Base-by-base conservation (phyloP, 2,797 vertebrate species). In the Parotocinclus haroldoi region DNA sequence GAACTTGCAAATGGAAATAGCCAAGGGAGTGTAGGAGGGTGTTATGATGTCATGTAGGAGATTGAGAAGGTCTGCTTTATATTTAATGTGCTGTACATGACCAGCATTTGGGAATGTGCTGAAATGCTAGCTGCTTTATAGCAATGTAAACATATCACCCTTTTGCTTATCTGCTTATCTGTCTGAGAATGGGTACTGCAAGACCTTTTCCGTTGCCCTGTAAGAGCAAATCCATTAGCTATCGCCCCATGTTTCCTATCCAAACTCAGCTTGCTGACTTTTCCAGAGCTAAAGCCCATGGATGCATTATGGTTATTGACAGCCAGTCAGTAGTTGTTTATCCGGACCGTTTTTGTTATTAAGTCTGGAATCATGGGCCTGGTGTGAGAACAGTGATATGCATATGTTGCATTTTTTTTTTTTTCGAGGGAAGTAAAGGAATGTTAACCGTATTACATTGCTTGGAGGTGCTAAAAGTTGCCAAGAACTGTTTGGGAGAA, bases 371-470 rank as follows among this genome's bases (percentile, higher is more conserved):
- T 59, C 58, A 46, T 48, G 66, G 62, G 63, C 69, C 36, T 51
- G 14, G 36, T 62, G 58, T 66, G 14, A 46, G 58, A 71, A 64
- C 72, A 54, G 13, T 76, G 75, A 81, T 83, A 79, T 66, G 66
- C 79, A 72, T 79, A 80, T 82, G 86, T 86, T 85, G 77, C 69
- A 77, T 88, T 86, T 86, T 83, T 82, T 78, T 80, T 88, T 86
- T 86, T 83, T 82, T 78, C 80, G 66, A 70, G 74, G 84, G 85
- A 88, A 83, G 83, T 76, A 78, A 83, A 86, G 87, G 83, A 81
- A 83, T 87, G 81, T 80, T 66, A 77, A 76, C 80, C 78, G 83
- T 83, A 83, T 83, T 87, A 83, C 73, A 74, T 76, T 81, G 72
- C 80, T 86, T 75, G 79, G 76, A 81, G 76, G 40, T 73, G 72